These are phyloP conservation scores for Platysteira castanea DNA, from an alignment of 2,113 vertebrate species.

Conservation along the genomic window DNA sequence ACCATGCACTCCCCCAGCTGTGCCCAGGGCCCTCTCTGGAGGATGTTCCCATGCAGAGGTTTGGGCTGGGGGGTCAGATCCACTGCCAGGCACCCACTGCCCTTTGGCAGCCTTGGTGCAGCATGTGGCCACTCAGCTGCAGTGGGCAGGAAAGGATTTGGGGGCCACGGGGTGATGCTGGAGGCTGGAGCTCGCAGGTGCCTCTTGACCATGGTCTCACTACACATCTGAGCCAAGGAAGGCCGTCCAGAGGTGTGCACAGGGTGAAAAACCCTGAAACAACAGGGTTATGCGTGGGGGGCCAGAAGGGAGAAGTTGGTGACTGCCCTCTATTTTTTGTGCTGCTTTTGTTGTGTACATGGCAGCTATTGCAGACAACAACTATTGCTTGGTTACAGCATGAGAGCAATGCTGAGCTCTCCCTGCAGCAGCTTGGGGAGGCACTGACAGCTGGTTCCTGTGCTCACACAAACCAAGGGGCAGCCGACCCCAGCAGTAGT, in stretches of 20 bases:
- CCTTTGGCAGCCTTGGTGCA: background rate
- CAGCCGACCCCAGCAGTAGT: background rate
- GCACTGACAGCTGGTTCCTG: too few relatives aligned
- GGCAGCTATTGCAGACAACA: background rate
- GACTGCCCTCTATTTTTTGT: background rate
- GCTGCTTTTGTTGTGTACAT: background rate
- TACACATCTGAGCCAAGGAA: background rate
- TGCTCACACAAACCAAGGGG: background rate
- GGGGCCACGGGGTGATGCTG: background rate
- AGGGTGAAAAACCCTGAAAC: background rate
- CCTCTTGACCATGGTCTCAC: background rate
- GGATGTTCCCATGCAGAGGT: background rate
- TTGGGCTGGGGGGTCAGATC: background rate
- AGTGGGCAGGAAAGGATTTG: background rate
- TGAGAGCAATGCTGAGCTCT: accelerated
- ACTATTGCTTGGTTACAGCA: background rate
- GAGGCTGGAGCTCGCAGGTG: background rate
- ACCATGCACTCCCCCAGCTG: accelerated
- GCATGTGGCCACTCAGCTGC: background rate
- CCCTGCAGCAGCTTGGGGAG: background rate
- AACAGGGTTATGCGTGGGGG: accelerated
- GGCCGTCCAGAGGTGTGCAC: background rate
- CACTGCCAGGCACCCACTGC: accelerated
- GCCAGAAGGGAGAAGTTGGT: background rate
- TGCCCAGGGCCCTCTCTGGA: background rate